Percentiles rank a stretch among this genome's conserved stretches.
phyloP scores from a whole-genome alignment of 1,140 invertebrate genomes.

The Aphaenogaster floridana region DNA sequence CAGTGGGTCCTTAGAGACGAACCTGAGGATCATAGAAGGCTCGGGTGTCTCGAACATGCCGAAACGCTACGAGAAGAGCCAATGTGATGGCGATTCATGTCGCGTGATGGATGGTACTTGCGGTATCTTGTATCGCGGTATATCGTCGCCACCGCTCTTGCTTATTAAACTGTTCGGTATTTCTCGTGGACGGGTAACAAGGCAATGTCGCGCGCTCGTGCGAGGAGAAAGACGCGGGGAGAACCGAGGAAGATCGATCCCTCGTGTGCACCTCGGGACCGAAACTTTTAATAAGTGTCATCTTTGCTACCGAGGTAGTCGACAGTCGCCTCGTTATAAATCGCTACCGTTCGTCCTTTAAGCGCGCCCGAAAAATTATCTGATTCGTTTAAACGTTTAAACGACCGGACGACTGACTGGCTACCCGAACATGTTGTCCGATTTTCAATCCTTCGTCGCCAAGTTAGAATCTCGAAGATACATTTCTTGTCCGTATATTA shows the following conservation, averaged over 20 bases:
- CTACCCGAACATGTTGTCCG: background rate
- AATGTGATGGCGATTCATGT: slow-evolving; percentile 73
- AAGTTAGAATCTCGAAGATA: background rate
- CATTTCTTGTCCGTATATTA: background rate
- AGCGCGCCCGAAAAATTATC: slow-evolving; percentile 70
- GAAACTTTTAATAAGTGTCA: slow-evolving; percentile 81
- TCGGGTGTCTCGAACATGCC: slow-evolving; percentile 4
- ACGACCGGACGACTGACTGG: background rate
- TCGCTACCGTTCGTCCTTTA: slow-evolving; percentile 72
- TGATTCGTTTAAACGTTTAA: slow-evolving; percentile 65
- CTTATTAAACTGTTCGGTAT: slow-evolving; percentile 83
- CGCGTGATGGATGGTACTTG: slow-evolving; percentile 78
- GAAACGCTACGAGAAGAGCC: slow-evolving; percentile 33
- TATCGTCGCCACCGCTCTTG: slow-evolving; percentile 76
- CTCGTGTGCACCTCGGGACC: slow-evolving; percentile 34
- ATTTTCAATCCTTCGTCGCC: slow-evolving; percentile 1
- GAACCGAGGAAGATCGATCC: slow-evolving; percentile 76
- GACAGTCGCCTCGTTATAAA: slow-evolving; percentile 75
- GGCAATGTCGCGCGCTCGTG: slow-evolving; percentile 37
- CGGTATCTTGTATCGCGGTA: slow-evolving; percentile 79
- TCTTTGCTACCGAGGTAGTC: slow-evolving; percentile 74
- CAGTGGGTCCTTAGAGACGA: background rate
- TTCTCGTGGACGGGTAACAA: slow-evolving; percentile 76
- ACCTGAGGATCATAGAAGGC: slow-evolving; percentile 13
- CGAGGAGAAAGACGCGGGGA: slow-evolving; percentile 26